Evolutionary conservation across 2,797 vertebrate species (phyloP), one percentile per base, ranked within the genome.

Genomic region (Pempheris klunzingeri): DNA sequence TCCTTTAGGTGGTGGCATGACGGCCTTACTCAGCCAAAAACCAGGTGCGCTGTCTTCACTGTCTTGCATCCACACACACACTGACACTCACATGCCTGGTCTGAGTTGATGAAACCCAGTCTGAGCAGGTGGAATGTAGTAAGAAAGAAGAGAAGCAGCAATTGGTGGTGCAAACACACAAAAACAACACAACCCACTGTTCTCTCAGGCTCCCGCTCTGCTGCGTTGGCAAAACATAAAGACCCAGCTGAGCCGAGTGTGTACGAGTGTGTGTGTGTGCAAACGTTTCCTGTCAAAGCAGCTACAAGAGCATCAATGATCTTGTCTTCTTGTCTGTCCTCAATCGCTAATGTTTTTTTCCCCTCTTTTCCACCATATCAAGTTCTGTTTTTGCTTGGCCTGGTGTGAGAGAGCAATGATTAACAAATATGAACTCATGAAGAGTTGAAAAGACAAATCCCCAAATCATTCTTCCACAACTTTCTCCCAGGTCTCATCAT

Each of bases 151-250:
- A 78, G 63, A 75, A 36, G 69, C 62, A 77, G 71, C 49, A 67
- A 65, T 54, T 30, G 1, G 60, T 52, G 38, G 32, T 38, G n/a
- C 57, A 38, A 24, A 74, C 50, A 34, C 55, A 76, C 67, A 57
- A 61, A 44, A 60, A 66, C 43, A 63, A 67, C 52, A 76, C 65
- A 74, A 10, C 20, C n/a, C n/a, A n/a, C 44, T 67, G 3, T 63
- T 72, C 60, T 75, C 69, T 66, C 68, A 61, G 61, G 57, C 58
- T 24, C 14, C 15, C 43, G 60, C 63, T 80, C 46, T 86, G 88
- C 87, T 84, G 88, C 86, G 80, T 61, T 74, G 20, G 57, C 80
- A 72, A 54, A 90, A 91, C 62, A 75, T 44, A 14, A 76, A 78
- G 43, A 55, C 30, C 78, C 83, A 88, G 72, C 76, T 77, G 67